phyloP scores from a whole-genome alignment of 2,888 invertebrate species.

The Drosophila imparisetae region DNA sequence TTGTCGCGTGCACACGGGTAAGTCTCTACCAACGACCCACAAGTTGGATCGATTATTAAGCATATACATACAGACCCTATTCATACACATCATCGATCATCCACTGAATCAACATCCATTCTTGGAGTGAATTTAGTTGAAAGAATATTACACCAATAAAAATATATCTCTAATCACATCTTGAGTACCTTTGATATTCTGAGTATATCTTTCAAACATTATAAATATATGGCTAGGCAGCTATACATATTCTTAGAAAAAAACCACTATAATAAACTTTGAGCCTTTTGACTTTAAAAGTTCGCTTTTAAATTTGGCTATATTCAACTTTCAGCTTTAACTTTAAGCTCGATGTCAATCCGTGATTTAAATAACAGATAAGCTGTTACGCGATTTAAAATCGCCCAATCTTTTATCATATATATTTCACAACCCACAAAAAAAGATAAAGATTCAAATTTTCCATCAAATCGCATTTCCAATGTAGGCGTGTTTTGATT shows the following conservation, averaged over 20 bases:
- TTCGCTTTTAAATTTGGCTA: background rate
- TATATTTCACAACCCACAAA: background rate
- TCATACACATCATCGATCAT: background rate
- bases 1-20: constrained; percentile 95
- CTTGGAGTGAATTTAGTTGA: background rate
- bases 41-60: constrained; percentile 16
- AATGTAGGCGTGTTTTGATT: background rate
- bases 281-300: background rate
- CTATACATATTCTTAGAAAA: background rate
- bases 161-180: background rate
- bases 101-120: background rate
- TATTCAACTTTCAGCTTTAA: background rate
- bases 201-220: background rate
- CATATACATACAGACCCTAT: constrained; percentile 1
- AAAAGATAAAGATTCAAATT: background rate
- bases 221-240: background rate
- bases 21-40: constrained; percentile 75
- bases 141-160: background rate
- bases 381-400: background rate
- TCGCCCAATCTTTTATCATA: background rate
- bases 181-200: background rate
- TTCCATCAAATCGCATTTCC: background rate
- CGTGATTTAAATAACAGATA: background rate
- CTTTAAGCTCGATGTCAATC: background rate
- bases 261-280: background rate